These are phyloP conservation scores for Troides helena DNA, from an alignment of 2,888 invertebrate species.

Conservation along the genomic window DNA sequence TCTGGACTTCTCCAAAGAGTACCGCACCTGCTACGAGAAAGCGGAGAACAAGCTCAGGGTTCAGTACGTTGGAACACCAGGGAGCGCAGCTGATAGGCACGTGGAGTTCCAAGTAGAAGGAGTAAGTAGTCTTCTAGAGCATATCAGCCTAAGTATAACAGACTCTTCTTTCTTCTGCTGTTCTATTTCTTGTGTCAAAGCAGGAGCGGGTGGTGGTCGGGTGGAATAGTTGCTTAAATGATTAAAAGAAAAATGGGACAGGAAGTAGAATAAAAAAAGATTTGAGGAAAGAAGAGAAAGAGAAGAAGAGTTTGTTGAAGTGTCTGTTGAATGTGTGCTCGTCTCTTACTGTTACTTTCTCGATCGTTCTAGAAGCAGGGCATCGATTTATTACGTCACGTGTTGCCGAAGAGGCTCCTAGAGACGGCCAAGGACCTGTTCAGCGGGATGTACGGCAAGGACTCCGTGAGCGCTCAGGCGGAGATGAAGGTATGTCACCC, in stretches of 20 bases:
- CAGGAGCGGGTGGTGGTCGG: no score
- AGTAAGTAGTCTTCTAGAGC: slow-evolving; percentile 37
- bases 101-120: slow-evolving; percentile 53
- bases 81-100: slow-evolving; percentile 41
- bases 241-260: no score
- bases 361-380: slow-evolving; percentile 38
- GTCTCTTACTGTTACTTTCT: no score
- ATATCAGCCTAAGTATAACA: no score
- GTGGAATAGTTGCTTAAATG: no score
- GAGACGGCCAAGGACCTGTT: slow-evolving; percentile 44
- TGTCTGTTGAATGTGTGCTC: no score
- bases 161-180: no score
- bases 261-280: no score
- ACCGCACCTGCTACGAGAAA: slow-evolving; percentile 41
- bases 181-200: no score
- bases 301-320: no score
- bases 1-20: slow-evolving; percentile 29
- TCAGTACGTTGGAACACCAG: slow-evolving; percentile 51
- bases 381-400: slow-evolving; percentile 34
- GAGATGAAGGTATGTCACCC: slow-evolving; percentile 49
- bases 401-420: slow-evolving; percentile 14
- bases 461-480: slow-evolving; percentile 52
- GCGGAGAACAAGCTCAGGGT: slow-evolving; percentile 48
- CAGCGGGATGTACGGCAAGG: slow-evolving; percentile 49
- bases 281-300: no score